These are phyloP conservation scores for Apogon hyalosoma DNA, from an alignment of 2,797 vertebrate species.

Conservation along the genomic window DNA sequence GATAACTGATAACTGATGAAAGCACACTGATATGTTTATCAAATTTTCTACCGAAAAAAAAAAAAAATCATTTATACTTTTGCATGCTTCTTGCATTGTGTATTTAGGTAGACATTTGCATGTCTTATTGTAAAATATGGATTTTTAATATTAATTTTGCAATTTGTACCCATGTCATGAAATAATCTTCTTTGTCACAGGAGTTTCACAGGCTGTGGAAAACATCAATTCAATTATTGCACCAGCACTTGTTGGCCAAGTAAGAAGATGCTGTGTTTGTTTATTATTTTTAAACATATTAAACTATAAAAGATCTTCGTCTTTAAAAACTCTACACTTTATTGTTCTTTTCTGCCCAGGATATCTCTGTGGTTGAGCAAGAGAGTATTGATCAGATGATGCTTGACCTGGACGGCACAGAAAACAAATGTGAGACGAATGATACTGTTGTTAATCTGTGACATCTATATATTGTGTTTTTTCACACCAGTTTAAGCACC, in stretches of 20 bases:
- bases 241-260: constrained; percentile 92
- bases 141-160: neutral
- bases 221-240: constrained; percentile 94
- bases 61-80: neutral
- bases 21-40: neutral
- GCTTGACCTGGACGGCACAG: constrained; percentile 94
- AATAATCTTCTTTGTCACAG: constrained; percentile 80
- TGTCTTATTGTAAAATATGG: constrained; percentile 1
- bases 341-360: constrained; percentile 73
- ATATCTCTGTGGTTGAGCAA: constrained; percentile 91
- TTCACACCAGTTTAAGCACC: too few relatives aligned
- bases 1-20: constrained; percentile 16
- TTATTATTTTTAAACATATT: neutral
- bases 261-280: constrained; percentile 73
- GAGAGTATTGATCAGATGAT: constrained; percentile 94
- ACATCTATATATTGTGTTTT: neutral
- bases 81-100: constrained; percentile 25
- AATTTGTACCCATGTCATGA: neutral
- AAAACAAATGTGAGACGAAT: constrained; percentile 92
- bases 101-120: constrained; percentile 11
- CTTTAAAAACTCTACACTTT: neutral
- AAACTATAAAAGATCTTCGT: neutral
- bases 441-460: neutral
- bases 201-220: constrained; percentile 94
- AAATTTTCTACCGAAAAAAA: neutral